A percentile compares a stretch with the other conserved stretches of the same genome.
Conservation (phyloP, 2,797 vertebrate genomes). For the Lepilemur septentrionalis region DNA sequence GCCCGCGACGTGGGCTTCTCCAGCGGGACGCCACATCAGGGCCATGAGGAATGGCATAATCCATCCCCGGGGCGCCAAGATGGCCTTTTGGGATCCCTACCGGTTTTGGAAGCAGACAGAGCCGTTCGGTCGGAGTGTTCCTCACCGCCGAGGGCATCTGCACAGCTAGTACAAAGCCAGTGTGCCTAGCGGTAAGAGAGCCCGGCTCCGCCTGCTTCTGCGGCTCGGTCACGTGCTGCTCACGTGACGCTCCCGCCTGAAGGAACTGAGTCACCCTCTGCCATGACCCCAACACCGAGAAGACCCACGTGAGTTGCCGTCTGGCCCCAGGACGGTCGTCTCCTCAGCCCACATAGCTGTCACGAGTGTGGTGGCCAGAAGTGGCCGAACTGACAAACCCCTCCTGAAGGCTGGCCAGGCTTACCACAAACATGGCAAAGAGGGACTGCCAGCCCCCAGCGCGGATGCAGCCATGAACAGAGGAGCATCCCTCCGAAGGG, state of each 20-base stretch:
- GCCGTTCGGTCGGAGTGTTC: constrained; percentile 87
- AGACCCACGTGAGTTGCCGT: constrained; percentile 94
- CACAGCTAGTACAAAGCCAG: constrained; percentile 87
- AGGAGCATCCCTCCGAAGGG: background rate
- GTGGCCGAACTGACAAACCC: constrained; percentile 98
- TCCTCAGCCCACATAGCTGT: constrained; percentile 95
- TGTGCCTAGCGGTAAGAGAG: constrained; percentile 90
- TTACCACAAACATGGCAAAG: constrained; percentile 99
- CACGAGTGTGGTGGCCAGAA: constrained; percentile 96
- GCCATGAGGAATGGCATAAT: constrained; percentile 97
- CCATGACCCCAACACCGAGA: constrained; percentile 95
- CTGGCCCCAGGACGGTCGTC: constrained; percentile 94
- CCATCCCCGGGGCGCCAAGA: constrained; percentile 95
- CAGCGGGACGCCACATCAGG: constrained; percentile 93
- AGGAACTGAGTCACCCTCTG: constrained; percentile 95
- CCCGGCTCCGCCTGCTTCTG: constrained; percentile 47
- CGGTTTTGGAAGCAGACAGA: constrained; percentile 95
- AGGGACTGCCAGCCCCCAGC: constrained; percentile 99
- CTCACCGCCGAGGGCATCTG: constrained; percentile 93
- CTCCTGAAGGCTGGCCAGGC: constrained; percentile 98
- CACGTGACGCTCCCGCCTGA: no score
- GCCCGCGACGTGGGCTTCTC: constrained; percentile 93
- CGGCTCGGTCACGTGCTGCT: constrained; percentile 81
- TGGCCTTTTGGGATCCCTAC: constrained; percentile 94
- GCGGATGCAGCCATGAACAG: constrained; percentile 96